Conservation (phyloP, 92 coral and sea anemone species). For the Zoanthus sansibaricus region DNA sequence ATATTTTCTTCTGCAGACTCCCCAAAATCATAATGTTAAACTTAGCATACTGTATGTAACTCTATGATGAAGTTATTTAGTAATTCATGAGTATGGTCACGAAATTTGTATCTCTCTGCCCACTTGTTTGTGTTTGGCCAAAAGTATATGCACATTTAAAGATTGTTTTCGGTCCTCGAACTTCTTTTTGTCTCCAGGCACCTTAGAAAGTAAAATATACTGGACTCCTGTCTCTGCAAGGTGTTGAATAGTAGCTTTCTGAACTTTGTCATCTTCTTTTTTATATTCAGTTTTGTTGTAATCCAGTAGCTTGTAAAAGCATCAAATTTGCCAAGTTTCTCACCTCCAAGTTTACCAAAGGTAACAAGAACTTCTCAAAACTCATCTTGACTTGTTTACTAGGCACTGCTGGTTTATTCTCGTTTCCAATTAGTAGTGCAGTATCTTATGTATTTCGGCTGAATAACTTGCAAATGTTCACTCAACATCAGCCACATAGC, state of each 20-base stretch:
- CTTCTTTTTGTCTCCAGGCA: conserved; percentile 45
- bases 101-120: neutral
- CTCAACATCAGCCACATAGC: neutral
- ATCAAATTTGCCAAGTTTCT: conserved; percentile 1
- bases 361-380: neutral
- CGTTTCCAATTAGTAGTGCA: neutral
- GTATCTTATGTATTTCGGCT: neutral
- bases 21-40: conserved; percentile 33
- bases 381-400: neutral
- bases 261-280: conserved; percentile 37
- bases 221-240: conserved; percentile 37
- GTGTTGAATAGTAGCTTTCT: conserved; percentile 36
- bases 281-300: conserved; percentile 31
- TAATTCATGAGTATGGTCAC: neutral
- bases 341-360: conserved; percentile 13
- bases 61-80: conserved; percentile 34
- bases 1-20: conserved; percentile 28
- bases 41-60: conserved; percentile 6
- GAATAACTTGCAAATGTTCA: conserved; percentile 16
- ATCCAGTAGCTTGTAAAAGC: conserved; percentile 33
- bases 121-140: no score
- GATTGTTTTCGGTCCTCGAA: conserved; percentile 15
- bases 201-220: conserved; percentile 17
- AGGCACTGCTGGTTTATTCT: neutral
- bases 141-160: conserved; percentile 5